Conservation (phyloP, 2,797 vertebrate genomes). For the Lacerta agilis region DNA sequence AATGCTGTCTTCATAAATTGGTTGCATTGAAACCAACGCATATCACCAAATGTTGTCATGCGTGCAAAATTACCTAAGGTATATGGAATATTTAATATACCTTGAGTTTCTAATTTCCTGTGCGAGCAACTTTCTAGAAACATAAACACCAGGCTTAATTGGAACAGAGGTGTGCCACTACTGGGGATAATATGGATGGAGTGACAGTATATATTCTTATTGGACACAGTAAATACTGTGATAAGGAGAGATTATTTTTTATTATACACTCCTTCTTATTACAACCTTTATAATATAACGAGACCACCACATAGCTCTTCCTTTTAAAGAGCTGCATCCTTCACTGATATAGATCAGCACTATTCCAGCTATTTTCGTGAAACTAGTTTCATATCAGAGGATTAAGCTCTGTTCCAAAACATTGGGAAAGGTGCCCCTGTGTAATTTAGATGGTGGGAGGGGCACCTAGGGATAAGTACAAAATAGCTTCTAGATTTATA, state of each 20-base stretch:
- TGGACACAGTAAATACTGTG: slow-evolving; percentile 57
- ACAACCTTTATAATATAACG: slow-evolving; percentile 54
- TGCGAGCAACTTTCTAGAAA: slow-evolving; percentile 25
- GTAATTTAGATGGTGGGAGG: slow-evolving; percentile 16
- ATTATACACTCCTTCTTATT: slow-evolving; percentile 58
- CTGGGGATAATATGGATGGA: slow-evolving; percentile 20
- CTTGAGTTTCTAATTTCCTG: neutral
- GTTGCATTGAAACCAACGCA: slow-evolving; percentile 46
- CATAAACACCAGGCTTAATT: slow-evolving; percentile 22
- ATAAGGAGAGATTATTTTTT: slow-evolving; percentile 18
- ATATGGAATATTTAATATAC: neutral
- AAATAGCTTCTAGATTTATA: slow-evolving; percentile 30
- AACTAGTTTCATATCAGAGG: slow-evolving; percentile 6
- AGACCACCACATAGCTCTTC: slow-evolving; percentile 30
- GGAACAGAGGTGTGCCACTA: neutral
- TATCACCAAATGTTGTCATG: slow-evolving; percentile 7
- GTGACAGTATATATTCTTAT: slow-evolving; percentile 54
- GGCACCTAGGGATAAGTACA: neutral
- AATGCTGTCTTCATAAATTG: slow-evolving; percentile 31
- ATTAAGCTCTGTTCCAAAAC: neutral
- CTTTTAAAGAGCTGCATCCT: slow-evolving; percentile 2
- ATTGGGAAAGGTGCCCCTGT: neutral
- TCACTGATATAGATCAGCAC: slow-evolving; percentile 27
- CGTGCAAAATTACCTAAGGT: slow-evolving; percentile 11
- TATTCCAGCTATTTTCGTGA: neutral